phyloP scores from a whole-genome alignment of 2,113 vertebrate species.

The Ciconia maguari region DNA sequence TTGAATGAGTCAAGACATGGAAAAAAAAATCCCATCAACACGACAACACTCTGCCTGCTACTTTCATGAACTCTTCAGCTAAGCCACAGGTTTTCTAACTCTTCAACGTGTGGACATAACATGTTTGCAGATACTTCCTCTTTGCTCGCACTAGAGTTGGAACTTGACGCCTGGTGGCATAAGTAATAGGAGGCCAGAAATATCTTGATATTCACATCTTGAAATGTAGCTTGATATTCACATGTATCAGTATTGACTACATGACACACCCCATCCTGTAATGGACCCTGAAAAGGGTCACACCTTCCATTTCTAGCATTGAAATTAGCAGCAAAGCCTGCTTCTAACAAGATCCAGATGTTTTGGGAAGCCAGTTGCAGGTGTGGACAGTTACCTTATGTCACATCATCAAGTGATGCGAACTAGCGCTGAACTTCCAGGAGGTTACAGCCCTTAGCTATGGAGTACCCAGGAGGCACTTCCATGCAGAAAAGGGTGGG shows the following conservation, averaged over 20 bases:
- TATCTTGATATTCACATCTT: not conserved
- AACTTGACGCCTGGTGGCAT: not conserved
- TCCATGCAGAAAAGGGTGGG: not conserved
- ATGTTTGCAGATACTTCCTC: not conserved
- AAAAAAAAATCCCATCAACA: not conserved
- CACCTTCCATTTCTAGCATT: not conserved
- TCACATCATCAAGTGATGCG: not conserved
- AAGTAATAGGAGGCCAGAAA: not conserved
- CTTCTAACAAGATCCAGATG: not conserved
- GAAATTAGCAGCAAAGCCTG: not conserved
- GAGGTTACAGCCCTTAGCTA: not conserved
- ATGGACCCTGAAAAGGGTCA: not conserved
- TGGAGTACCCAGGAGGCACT: not conserved
- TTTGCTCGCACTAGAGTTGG: not conserved
- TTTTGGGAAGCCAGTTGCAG: not conserved
- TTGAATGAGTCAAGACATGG: not conserved
- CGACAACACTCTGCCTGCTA: not conserved
- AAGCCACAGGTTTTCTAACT: not conserved
- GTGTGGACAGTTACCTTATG: not conserved
- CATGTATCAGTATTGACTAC: not conserved
- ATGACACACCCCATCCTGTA: not conserved
- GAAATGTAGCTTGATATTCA: not conserved
- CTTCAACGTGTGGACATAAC: not conserved
- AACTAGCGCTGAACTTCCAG: not conserved
- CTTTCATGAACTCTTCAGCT: not conserved